Base-by-base conservation (phyloP, 1,140 invertebrate species). In the Alviniconcha marisindica region DNA sequence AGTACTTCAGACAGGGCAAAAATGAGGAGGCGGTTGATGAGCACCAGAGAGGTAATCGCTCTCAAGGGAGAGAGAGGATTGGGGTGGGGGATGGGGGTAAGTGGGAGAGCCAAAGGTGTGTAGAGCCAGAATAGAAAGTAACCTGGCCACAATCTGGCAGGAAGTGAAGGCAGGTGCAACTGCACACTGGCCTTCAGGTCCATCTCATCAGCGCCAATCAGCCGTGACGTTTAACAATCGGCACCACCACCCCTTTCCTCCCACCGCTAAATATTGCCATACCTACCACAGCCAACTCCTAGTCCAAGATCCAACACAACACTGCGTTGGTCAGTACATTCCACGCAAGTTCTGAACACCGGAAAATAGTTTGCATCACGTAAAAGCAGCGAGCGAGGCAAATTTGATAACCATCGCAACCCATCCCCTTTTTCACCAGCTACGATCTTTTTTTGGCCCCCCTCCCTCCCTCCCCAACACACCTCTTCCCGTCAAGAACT, bases 401-500 rank as follows among this genome's bases (percentile, higher is more conserved):
- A 40, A 71, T 71, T 33, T 40, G 36, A 71, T 3, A 71, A 40
- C 31, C 33, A 4, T n/a, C 38, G 69, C 33, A 21, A 71, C 69
- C 69, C 33, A 71, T 71, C 69, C 69, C 63, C 36, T 71, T 71
- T 71, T 40, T 24, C 15, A 71, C 36, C 36, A 33, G 38, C 33
- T 71, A 71, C 15, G 31, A 33, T 33, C 28, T 60, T 66, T 66
- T 66, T 66, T 66, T 15, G 24, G 21, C 42, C 48, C 51, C 36
- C 33, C 31, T 40, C 77, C 76, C 78, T 33, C 74, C 74, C 31
- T 86, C 77, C 42, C 77, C 69, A 18, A 76, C 78, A 18, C 83
- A 84, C 63, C 28, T 85, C 40, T 56, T 86, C n/a, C 78, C 86
- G 18, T 87, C 87, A 5, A 38, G 74, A 14, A 24, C 48, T 3